These are phyloP conservation scores for Rhabdomys pumilio DNA, from an alignment of 2,797 vertebrate species.

Conservation along the genomic window DNA sequence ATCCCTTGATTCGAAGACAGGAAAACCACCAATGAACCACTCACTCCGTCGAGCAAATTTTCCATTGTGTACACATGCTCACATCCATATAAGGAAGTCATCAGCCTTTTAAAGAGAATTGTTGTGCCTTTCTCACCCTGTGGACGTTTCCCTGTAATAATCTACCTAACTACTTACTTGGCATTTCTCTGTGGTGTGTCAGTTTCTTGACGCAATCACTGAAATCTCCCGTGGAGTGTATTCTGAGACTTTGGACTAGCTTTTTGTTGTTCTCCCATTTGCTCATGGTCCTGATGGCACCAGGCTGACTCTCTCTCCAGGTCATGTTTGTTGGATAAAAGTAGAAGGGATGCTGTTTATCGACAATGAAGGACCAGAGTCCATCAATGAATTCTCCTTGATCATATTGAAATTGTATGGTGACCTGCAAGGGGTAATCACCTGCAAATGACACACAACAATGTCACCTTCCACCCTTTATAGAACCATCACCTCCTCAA, in stretches of 20 bases:
- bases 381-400: fast-evolving
- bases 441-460: not conserved
- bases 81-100: not conserved
- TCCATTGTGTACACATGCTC: not conserved
- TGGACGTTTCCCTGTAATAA: not conserved
- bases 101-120: not conserved
- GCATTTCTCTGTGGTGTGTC: not conserved
- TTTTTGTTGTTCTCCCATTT: not conserved
- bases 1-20: not conserved
- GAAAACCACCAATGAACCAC: not conserved
- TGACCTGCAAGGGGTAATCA: not conserved
- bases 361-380: fast-evolving
- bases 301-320: not conserved
- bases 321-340: fast-evolving
- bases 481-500: fast-evolving
- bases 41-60: not conserved
- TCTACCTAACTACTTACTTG: not conserved
- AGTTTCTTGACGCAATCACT: not conserved
- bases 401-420: not conserved
- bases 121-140: not conserved
- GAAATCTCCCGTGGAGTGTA: not conserved
- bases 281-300: too few relatives aligned
- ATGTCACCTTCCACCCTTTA: not conserved
- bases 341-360: fast-evolving
- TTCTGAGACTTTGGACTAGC: not conserved